These are phyloP conservation scores for Sebastes ruberrimus DNA, from an alignment of 2,797 vertebrate species.

Conservation along the genomic window DNA sequence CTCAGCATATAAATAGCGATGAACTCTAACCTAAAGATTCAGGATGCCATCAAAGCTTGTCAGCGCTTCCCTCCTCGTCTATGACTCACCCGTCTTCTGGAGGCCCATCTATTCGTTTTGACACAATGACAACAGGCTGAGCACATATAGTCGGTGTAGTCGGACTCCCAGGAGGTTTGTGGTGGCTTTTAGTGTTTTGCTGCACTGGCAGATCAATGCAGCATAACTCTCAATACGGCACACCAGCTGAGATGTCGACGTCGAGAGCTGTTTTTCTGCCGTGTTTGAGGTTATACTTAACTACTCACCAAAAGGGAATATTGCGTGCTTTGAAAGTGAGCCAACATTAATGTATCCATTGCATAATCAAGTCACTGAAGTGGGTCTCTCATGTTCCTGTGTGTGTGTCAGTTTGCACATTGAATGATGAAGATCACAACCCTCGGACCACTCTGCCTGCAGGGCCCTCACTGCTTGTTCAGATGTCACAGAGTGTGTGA, in stretches of 20 bases:
- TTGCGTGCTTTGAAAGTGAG: slow-evolving; percentile 13
- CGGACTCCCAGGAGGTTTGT: slow-evolving; percentile 56
- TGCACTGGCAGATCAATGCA: slow-evolving; percentile 57
- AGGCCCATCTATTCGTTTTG: slow-evolving; percentile 51
- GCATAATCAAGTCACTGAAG: slow-evolving; percentile 20
- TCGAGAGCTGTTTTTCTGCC: slow-evolving; percentile 16
- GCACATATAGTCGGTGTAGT: slow-evolving; percentile 28
- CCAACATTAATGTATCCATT: slow-evolving; percentile 29
- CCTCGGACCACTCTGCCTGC: slow-evolving; percentile 7
- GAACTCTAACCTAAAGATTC: slow-evolving; percentile 52
- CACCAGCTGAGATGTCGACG: slow-evolving; percentile 14
- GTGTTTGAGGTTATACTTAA: slow-evolving; percentile 22
- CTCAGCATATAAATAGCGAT: slow-evolving; percentile 68
- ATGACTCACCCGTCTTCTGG: slow-evolving; percentile 63
- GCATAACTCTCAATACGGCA: slow-evolving; percentile 17
- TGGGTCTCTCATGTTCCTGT: slow-evolving; percentile 8
- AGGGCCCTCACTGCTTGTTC: slow-evolving; percentile 20
- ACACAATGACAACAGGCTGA: slow-evolving; percentile 62
- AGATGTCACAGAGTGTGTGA: slow-evolving; percentile 19
- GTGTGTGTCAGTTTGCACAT: slow-evolving; percentile 25
- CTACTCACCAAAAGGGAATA: slow-evolving; percentile 4
- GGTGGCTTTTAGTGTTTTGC: slow-evolving; percentile 60
- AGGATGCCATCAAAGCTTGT: slow-evolving; percentile 55
- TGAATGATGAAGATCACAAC: slow-evolving; percentile 27
- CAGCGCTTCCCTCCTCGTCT: slow-evolving; percentile 29